Evolutionary conservation across 2,888 invertebrate genomes (phyloP), one percentile per base, ranked within the genome.

Genomic region (Papilio protenor): DNA sequence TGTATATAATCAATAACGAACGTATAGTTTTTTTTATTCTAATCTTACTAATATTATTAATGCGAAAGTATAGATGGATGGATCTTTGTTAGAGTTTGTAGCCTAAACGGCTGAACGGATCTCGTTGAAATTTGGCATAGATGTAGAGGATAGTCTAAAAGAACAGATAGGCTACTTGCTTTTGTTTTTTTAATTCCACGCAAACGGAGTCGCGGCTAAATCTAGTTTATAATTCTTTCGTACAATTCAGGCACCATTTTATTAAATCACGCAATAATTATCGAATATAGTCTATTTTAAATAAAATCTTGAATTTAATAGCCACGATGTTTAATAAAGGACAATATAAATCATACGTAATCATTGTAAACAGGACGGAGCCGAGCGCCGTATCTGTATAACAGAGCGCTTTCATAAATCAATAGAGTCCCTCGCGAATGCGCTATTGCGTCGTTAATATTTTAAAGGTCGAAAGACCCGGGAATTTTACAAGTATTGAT

Each of bases 371-470:
- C 40, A n/a, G 66, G 18, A 45, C 45, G 45, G 40, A 69, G 2
- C 45, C 21, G 40, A 69, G 8, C 45, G 66, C 45, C 66, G 66
- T 69, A 64, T 66, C 64, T 73, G 45, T 55, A 72, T 40, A 70
- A 61, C 27, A 71, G 66, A 73, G 69, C 66, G 64, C 73, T 77
- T 73, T 66, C 66, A 66, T 64, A 66, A 77, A 73, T 73, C 73
- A 73, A 73, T 64, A 33, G 40, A 61, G 55, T 77, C 77, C 70
- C 70, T 74, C 70, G 70, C 77, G 74, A 77, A 59, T 77, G 77
- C 77, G 77, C 77, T 77, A 69, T 74, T 74, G 77, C 77, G 77
- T 61, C 77, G 77, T 77, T 77, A 74, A 77, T 77, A 74, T 77
- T 77, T 74, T 70, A 74, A 77, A 77, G 77, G 73, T 74, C 77